Conservation (phyloP, 2,888 invertebrate genomes). For the Drosophila cognata region DNA sequence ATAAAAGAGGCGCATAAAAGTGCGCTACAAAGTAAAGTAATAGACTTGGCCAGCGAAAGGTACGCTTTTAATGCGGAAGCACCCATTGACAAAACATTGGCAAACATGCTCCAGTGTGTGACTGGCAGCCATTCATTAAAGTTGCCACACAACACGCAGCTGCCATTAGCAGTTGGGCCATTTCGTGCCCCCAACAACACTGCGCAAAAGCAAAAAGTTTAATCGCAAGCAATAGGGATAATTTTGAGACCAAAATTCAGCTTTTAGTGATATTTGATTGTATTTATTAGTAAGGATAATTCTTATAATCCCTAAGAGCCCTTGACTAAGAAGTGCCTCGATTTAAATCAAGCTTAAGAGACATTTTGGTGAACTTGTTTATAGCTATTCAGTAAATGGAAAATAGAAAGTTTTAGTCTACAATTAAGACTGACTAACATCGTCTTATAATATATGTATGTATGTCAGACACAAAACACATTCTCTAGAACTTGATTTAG, state of each 20-base stretch:
- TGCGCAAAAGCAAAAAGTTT: constrained; percentile 1
- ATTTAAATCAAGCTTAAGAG: background rate
- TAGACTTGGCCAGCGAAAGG: constrained; percentile 19
- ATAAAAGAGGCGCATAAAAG: constrained; percentile 62
- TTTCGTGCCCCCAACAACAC: background rate
- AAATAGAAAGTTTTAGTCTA: background rate
- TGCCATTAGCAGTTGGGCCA: background rate
- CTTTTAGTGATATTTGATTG: background rate
- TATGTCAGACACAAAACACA: background rate
- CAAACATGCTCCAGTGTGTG: constrained; percentile 57
- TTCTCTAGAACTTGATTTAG: background rate
- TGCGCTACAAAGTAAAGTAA: constrained; percentile 55
- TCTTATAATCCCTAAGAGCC: background rate
- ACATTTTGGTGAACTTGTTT: background rate
- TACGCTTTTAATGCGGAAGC: constrained; percentile 41
- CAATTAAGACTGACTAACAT: background rate
- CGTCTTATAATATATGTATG: background rate
- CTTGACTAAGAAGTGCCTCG: background rate
- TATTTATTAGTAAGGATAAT: background rate
- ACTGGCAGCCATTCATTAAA: constrained; percentile 62
- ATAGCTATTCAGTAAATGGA: background rate
- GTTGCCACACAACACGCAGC: constrained; percentile 29
- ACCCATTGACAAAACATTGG: constrained; percentile 62
- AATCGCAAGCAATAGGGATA: background rate
- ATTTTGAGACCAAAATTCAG: background rate